Conservation (phyloP, 2,888 invertebrate genomes). For the Dione vanillae region DNA sequence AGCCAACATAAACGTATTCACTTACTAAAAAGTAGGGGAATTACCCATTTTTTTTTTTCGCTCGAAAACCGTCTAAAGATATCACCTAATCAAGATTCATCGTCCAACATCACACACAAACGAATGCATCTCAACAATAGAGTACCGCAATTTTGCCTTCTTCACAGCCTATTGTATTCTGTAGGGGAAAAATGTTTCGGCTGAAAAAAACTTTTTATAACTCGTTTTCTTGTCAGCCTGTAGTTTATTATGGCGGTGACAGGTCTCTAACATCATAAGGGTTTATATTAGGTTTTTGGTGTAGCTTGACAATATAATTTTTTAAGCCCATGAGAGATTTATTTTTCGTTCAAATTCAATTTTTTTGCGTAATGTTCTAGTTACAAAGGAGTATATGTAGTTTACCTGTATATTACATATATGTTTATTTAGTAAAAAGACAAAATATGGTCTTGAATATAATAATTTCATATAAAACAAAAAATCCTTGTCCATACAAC, state of each 20-base stretch:
- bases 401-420: no score
- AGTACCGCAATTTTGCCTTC: conserved; percentile 45
- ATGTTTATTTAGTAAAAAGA: no score
- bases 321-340: no score
- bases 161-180: conserved; percentile 43
- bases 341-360: no score
- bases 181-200: conserved; percentile 33
- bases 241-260: conserved; percentile 22
- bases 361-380: no score
- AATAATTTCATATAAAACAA: no score
- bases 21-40: conserved; percentile 20
- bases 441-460: no score
- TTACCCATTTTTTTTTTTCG: conserved; percentile 26
- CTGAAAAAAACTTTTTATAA: conserved; percentile 35
- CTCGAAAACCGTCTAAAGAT: conserved; percentile 32
- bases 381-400: no score
- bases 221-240: conserved; percentile 32
- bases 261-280: conserved; percentile 13
- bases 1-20: conserved; percentile 17
- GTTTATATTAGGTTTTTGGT: conserved; percentile 7
- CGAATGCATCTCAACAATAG: conserved; percentile 48
- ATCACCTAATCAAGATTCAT: conserved; percentile 47
- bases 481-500: no score
- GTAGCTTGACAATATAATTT: neutral
- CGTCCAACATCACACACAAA: conserved; percentile 44